phyloP scores from a whole-genome alignment of 2,888 invertebrate genomes.

The Caenorhabditis macrosperma region DNA sequence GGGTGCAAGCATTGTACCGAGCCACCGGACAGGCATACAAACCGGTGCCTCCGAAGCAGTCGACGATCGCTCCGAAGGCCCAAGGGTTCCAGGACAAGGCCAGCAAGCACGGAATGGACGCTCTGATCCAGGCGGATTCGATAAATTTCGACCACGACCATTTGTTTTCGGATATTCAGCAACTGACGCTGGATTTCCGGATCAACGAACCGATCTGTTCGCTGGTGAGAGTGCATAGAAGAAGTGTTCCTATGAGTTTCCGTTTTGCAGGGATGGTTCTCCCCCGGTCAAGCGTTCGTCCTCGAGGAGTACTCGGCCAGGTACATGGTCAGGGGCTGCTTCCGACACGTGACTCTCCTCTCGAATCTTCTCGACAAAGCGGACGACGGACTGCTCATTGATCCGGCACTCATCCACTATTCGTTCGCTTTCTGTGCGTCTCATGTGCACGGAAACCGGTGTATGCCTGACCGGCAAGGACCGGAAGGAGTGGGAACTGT shows the following conservation, averaged over 20 bases:
- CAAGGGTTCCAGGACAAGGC: slow-evolving; percentile 86
- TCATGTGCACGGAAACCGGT: slow-evolving; percentile 99
- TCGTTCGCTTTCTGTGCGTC: slow-evolving; percentile 99
- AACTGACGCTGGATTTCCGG: slow-evolving; percentile 93
- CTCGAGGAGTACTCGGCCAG: slow-evolving; percentile 97
- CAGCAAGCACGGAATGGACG: slow-evolving; percentile 98
- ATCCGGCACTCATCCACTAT: slow-evolving; percentile 98
- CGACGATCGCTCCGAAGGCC: slow-evolving; percentile 76
- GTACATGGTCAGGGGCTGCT: slow-evolving; percentile 94
- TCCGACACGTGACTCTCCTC: slow-evolving; percentile 95
- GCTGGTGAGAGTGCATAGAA: slow-evolving; percentile 84
- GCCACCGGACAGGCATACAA: slow-evolving; percentile 99
- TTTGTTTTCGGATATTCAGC: slow-evolving; percentile 92
- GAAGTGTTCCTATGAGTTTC: background rate
- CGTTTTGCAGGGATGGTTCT: slow-evolving; percentile 93
- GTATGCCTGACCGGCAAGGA: slow-evolving; percentile 80
- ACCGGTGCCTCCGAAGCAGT: slow-evolving; percentile 89
- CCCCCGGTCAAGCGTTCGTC: slow-evolving; percentile 98
- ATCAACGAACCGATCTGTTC: slow-evolving; percentile 98
- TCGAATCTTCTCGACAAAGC: slow-evolving; percentile 90
- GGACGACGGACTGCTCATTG: slow-evolving; percentile 92
- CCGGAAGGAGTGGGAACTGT: slow-evolving; percentile 97
- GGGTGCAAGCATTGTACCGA: slow-evolving; percentile 99
- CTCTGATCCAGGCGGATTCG: slow-evolving; percentile 98
- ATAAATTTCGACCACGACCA: slow-evolving; percentile 96